These are phyloP conservation scores for Otus sunia DNA, from an alignment of 2,113 vertebrate species.

Conservation along the genomic window DNA sequence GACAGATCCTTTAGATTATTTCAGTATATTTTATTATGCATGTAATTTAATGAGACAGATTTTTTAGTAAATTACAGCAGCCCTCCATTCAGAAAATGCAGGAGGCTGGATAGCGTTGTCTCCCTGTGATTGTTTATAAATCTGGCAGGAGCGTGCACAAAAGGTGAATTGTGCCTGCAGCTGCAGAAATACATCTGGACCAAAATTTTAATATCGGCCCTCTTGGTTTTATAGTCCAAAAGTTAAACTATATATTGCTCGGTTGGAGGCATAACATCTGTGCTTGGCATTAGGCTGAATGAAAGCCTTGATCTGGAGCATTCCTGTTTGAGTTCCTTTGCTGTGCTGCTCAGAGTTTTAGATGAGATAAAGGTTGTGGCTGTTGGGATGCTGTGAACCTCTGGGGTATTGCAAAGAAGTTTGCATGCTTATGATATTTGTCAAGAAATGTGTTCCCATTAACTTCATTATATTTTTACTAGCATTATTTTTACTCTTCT, in stretches of 20 bases:
- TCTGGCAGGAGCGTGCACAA: background rate
- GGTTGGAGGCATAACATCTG: rapidly evolving
- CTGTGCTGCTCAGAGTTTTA: background rate
- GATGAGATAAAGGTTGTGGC: background rate
- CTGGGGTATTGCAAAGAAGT: background rate
- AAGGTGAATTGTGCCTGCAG: slow-evolving; percentile 17
- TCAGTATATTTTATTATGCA: background rate
- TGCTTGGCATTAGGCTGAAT: background rate
- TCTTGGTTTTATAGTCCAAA: background rate
- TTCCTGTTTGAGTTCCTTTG: background rate
- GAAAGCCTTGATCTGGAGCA: background rate
- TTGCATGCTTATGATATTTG: background rate
- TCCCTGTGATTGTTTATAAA: background rate
- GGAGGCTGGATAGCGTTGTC: background rate
- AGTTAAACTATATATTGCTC: background rate
- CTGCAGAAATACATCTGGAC: background rate
- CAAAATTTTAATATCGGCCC: background rate
- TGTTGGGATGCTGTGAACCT: background rate
- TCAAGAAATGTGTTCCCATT: background rate
- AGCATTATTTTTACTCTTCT: background rate
- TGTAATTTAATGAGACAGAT: background rate
- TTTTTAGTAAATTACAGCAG: background rate
- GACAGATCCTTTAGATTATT: background rate
- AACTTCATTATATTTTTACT: background rate
- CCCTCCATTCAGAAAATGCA: slow-evolving; percentile 2